phyloP scores from a whole-genome alignment of 1,140 invertebrate species.

The Ostrea edulis region DNA sequence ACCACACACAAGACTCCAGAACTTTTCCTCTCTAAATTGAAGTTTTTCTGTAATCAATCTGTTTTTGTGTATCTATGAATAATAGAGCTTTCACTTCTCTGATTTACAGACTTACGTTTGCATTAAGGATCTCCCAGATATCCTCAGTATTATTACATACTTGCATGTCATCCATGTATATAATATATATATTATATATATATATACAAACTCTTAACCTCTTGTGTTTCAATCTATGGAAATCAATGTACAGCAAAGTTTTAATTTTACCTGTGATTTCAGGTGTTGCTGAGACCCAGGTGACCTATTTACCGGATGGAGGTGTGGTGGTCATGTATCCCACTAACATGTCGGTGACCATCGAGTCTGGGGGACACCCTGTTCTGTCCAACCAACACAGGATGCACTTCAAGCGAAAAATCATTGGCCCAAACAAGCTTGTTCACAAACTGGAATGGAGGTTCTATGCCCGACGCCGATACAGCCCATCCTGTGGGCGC shows the following conservation, averaged over 20 bases:
- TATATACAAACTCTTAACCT: neutral
- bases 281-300: conserved; percentile 75
- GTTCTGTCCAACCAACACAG: conserved; percentile 87
- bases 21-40: neutral
- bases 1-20: neutral
- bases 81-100: neutral
- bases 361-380: conserved; percentile 88
- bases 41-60: neutral
- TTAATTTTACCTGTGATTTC: conserved; percentile 45
- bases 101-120: neutral
- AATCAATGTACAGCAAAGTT: neutral
- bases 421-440: conserved; percentile 86
- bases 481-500: conserved; percentile 68
- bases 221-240: neutral
- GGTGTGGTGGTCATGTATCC: conserved; percentile 79
- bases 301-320: conserved; percentile 79
- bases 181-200: no score
- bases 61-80: neutral
- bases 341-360: conserved; percentile 77
- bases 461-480: conserved; percentile 82
- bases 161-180: neutral
- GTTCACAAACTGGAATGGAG: conserved; percentile 97
- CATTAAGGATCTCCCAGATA: neutral
- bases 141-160: neutral
- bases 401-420: conserved; percentile 93